Percentiles rank a stretch among this genome's conserved stretches.
These are phyloP conservation scores for Netelia melanura DNA, from an alignment of 2,888 invertebrate species.

Conservation along the genomic window DNA sequence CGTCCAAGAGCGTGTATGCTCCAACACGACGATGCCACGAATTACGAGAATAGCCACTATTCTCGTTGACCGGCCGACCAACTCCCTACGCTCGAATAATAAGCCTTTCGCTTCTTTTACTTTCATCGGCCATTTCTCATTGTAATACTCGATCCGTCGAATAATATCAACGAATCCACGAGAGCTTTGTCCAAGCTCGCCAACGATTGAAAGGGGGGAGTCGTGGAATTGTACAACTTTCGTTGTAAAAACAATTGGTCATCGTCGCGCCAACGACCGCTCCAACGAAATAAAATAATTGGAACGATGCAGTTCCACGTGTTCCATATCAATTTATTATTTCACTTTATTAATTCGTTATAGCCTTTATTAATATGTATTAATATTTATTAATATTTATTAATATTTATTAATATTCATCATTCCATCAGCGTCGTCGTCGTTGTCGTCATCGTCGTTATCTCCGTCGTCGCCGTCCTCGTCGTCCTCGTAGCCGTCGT, in stretches of 20 bases:
- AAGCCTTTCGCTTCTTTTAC: no score
- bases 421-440: slow-evolving; percentile 65
- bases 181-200: background rate
- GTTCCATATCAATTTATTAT: slow-evolving; percentile 65
- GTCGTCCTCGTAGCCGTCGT: slow-evolving; percentile 13
- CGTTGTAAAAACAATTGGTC: no score
- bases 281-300: slow-evolving; percentile 64
- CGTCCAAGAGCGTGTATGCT: no score
- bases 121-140: no score
- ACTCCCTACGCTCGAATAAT: no score
- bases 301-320: slow-evolving; percentile 56
- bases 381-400: slow-evolving; percentile 54
- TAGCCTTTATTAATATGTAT: slow-evolving; percentile 71
- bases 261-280: background rate
- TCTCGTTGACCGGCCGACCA: no score
- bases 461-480: no score
- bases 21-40: no score
- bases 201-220: background rate
- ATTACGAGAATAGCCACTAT: no score
- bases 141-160: no score
- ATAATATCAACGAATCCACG: background rate
- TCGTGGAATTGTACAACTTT: no score
- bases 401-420: slow-evolving; percentile 74
- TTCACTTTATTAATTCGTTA: slow-evolving; percentile 73
- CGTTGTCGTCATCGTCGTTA: no score